Evolutionary conservation across 2,888 invertebrate species (phyloP), one percentile per base, ranked within the genome.

Genomic region (Cheilosia urbana): DNA sequence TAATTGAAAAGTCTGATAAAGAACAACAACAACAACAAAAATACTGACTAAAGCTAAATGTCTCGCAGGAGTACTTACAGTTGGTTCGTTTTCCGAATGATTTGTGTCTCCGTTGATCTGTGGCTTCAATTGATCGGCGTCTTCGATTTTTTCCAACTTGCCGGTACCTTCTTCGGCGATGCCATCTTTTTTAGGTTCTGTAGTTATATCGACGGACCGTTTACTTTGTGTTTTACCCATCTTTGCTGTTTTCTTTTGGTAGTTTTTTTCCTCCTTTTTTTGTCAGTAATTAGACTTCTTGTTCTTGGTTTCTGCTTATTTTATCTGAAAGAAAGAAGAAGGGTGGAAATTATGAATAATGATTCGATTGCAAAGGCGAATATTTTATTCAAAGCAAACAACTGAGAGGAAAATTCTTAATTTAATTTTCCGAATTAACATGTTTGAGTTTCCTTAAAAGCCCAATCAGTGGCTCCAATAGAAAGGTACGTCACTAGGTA

Each of bases 181-280:
- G 93, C 94, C 91, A 94, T 95, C 93, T 92, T 94, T 94, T 78
- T 90, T 90, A 76, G 90, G 89, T 89, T 94, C 95, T 92, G 96
- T 96, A 89, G 95, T 95, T 93, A 96, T 96, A 92, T 96, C 96
- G 92, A 96, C 96, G 90, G 96, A 97, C 93, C 96, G 95, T 93
- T 96, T 96, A 93, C 96, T 96, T 94, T 96, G 96, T 94, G 95
- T 95, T 93, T 95, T 96, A 93, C 96, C 96, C 96, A 97, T 97
- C 92, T 93, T 94, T 68, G 87, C 75, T 87, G 71, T 30, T 66
- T 63, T 63, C 34, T 79, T 42, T 60, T 40, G 60, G 13, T 24
- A 42, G 34, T 68, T 27, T 27, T 27, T 24, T 4, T 24, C 2
- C 4, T 47, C 2, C 21, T 65, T 60, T 2, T 45, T 58, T 69